phyloP scores from a whole-genome alignment of 2,113 vertebrate genomes.

The Choloepus hoffmanni region DNA sequence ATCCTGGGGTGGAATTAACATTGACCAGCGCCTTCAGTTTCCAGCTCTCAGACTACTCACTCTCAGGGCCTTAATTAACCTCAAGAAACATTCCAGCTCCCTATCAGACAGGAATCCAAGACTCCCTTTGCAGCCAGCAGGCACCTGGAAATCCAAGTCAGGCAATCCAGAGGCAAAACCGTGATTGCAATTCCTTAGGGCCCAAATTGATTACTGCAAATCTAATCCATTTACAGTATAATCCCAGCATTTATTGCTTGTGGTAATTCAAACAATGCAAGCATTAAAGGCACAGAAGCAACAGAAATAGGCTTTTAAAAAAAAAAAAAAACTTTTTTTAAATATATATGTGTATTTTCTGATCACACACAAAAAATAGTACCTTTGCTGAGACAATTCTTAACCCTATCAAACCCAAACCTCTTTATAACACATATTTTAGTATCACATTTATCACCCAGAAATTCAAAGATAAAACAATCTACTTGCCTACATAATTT shows the following conservation, averaged over 20 bases:
- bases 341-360: not conserved
- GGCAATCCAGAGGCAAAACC: not conserved
- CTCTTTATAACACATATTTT: not conserved
- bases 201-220: not conserved
- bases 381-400: not conserved
- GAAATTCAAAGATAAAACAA: not conserved
- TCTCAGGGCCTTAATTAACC: conserved; percentile 41
- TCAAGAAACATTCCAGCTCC: not conserved
- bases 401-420: not conserved
- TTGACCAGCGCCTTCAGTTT: not conserved
- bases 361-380: not conserved
- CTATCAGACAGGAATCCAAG: conserved; percentile 38
- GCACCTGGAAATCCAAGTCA: not conserved
- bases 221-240: not conserved
- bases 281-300: not conserved
- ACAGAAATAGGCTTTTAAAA: not conserved
- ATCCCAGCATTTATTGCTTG: not conserved
- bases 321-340: not conserved
- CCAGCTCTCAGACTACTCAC: not conserved
- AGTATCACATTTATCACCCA: not conserved
- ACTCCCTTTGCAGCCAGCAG: not conserved
- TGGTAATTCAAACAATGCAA: not conserved
- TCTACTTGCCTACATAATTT: not conserved
- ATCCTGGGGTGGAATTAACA: not conserved
- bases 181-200: not conserved